A percentile compares a stretch with the other conserved stretches of the same genome.
Evolutionary conservation across 1,140 invertebrate genomes (phyloP).

Genomic region (Cydia strobilella): DNA sequence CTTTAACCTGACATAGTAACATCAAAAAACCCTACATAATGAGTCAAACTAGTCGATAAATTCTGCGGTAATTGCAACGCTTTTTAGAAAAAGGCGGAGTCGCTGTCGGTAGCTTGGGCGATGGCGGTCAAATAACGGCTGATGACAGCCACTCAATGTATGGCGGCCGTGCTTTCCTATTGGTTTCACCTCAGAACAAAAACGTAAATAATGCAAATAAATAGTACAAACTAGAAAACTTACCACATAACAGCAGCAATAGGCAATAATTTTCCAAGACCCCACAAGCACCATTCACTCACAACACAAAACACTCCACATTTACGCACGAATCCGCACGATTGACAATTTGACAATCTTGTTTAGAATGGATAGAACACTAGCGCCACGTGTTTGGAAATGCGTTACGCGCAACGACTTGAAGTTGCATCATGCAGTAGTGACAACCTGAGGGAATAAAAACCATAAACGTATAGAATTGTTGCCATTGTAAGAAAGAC

Average conservation of each 20-base stretch:
- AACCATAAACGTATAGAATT: constrained; percentile 5
- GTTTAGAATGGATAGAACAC: constrained; percentile 45
- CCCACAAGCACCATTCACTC: constrained; percentile 58
- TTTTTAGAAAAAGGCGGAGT: constrained; percentile 60
- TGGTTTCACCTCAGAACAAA: constrained; percentile 28
- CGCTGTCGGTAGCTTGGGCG: constrained; percentile 70
- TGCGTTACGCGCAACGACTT: constrained; percentile 19
- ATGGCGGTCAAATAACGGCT: constrained; percentile 77
- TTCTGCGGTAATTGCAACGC: constrained; percentile 42
- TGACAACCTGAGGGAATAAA: constrained; percentile 13
- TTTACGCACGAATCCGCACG: constrained; percentile 60
- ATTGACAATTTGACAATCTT: constrained; percentile 31
- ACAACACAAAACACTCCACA: constrained; percentile 77
- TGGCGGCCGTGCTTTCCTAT: constrained; percentile 26
- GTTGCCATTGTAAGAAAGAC: neutral
- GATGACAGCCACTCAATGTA: constrained; percentile 36
- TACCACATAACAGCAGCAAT: constrained; percentile 70
- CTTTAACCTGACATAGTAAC: constrained; percentile 9
- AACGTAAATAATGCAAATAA: constrained; percentile 24
- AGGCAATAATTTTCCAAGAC: constrained; percentile 52
- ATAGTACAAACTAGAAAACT: constrained; percentile 45
- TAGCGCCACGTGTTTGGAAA: constrained; percentile 58
- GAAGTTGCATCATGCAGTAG: neutral
- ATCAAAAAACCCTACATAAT: constrained; percentile 44
- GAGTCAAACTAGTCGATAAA: constrained; percentile 30